phyloP scores from a whole-genome alignment of 2,888 invertebrate genomes.

The Siphonodentalium dalli region DNA sequence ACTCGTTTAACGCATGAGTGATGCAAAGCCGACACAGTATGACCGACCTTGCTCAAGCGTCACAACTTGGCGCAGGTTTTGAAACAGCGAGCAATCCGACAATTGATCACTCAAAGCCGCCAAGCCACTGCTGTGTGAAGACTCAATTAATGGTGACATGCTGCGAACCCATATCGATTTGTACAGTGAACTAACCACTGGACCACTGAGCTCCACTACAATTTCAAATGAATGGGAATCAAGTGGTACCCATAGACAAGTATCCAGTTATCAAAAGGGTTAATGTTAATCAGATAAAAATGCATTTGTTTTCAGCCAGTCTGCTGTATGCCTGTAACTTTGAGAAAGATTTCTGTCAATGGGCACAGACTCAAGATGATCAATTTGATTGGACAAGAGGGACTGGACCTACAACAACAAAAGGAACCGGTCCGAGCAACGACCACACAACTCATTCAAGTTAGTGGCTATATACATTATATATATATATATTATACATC shows the following conservation, averaged over 20 bases:
- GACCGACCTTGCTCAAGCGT: too few relatives aligned
- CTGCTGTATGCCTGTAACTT: constrained; percentile 48
- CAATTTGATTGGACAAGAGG: constrained; percentile 55
- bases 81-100: too few relatives aligned
- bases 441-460: constrained; percentile 57
- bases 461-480: constrained; percentile 13
- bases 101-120: too few relatives aligned
- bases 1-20: too few relatives aligned
- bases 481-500: too few relatives aligned
- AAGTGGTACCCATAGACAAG: not conserved
- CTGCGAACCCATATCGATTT: too few relatives aligned
- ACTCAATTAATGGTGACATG: too few relatives aligned
- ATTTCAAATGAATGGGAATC: not conserved
- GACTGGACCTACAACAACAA: constrained; percentile 34
- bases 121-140: too few relatives aligned
- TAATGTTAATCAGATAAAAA: not conserved
- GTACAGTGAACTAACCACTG: too few relatives aligned
- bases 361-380: constrained; percentile 42
- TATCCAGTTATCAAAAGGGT: not conserved
- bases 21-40: too few relatives aligned
- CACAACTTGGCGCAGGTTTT: too few relatives aligned
- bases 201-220: too few relatives aligned
- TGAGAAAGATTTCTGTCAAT: constrained; percentile 48
- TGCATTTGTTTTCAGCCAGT: constrained; percentile 20
- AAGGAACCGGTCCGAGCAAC: constrained; percentile 43